These are phyloP conservation scores for Taphrorychus bicolor DNA, from an alignment of 2,888 invertebrate species.

Conservation along the genomic window DNA sequence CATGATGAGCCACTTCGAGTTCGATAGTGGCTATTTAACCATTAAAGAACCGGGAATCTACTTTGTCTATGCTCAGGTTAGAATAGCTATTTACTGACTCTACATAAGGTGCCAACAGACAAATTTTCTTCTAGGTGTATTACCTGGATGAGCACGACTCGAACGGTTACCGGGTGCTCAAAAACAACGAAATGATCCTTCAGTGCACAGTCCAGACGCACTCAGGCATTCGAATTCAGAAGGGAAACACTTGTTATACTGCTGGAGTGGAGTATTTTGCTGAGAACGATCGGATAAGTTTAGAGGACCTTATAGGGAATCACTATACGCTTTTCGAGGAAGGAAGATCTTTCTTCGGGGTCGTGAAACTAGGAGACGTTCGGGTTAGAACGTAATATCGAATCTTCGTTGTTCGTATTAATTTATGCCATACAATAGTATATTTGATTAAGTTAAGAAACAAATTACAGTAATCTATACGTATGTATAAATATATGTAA, in stretches of 20 bases:
- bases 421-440: not conserved
- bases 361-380: slow-evolving; percentile 74
- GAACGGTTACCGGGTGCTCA: slow-evolving; percentile 77
- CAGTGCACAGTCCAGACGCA: slow-evolving; percentile 78
- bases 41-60: slow-evolving; percentile 77
- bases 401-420: not conserved
- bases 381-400: slow-evolving; percentile 39
- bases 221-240: slow-evolving; percentile 61
- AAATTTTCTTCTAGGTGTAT: slow-evolving; percentile 70
- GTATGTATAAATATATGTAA: no score
- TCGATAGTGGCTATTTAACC: slow-evolving; percentile 70
- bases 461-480: no score
- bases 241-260: slow-evolving; percentile 79
- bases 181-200: slow-evolving; percentile 67
- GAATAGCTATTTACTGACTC: not conserved
- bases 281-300: slow-evolving; percentile 70
- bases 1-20: slow-evolving; percentile 68
- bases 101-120: not conserved
- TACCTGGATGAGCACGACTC: slow-evolving; percentile 79
- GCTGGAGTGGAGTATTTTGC: slow-evolving; percentile 70
- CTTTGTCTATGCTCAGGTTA: slow-evolving; percentile 77
- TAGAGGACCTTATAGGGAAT: slow-evolving; percentile 74
- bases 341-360: slow-evolving; percentile 83
- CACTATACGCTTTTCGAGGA: slow-evolving; percentile 74
- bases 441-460: no score